Percentiles rank a stretch among this genome's conserved stretches.
These are phyloP conservation scores for Unio pictorum DNA, from an alignment of 2,888 invertebrate genomes.

Conservation along the genomic window DNA sequence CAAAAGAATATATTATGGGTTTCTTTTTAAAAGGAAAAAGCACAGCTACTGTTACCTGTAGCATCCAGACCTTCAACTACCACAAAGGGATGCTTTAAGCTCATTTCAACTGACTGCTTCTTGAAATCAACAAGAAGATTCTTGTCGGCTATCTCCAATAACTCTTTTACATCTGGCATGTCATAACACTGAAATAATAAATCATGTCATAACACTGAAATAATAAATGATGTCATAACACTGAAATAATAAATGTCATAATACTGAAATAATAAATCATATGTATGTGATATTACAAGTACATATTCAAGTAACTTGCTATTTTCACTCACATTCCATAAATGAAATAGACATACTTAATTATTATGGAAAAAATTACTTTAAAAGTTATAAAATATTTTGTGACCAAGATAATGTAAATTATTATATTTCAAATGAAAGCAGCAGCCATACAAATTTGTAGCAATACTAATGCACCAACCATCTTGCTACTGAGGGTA, in stretches of 20 bases:
- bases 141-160: constrained; percentile 38
- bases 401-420: no score
- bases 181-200: constrained; percentile 25
- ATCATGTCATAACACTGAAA: constrained; percentile 22
- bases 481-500: no score
- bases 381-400: no score
- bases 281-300: no score
- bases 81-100: constrained; percentile 45
- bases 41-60: constrained; percentile 32
- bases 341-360: no score
- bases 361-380: no score
- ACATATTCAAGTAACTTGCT: no score
- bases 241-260: constrained; percentile 21
- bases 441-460: no score
- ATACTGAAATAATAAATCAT: constrained; percentile 19
- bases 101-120: constrained; percentile 10
- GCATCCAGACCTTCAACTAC: constrained; percentile 59
- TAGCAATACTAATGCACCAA: no score
- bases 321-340: no score
- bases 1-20: neutral
- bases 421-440: no score
- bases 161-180: constrained; percentile 34
- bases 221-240: constrained; percentile 8
- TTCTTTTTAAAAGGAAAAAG: neutral
- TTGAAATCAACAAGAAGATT: constrained; percentile 14